phyloP scores from a whole-genome alignment of 2,888 invertebrate species.

The Gymnosoma rotundatum region DNA sequence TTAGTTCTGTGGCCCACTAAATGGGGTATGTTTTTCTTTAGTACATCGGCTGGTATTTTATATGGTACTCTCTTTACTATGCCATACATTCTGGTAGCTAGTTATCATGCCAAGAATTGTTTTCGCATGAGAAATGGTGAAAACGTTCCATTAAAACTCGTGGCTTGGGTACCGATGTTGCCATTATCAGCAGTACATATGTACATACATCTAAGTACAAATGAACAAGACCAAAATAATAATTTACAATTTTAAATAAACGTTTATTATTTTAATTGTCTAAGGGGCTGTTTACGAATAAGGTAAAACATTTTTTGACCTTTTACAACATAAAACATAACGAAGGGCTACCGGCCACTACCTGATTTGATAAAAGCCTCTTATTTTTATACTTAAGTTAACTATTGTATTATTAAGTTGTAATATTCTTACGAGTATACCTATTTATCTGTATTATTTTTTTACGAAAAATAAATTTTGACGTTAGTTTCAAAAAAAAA shows the following conservation, averaged over 20 bases:
- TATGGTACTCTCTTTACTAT: constrained; percentile 82
- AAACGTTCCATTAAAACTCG: constrained; percentile 80
- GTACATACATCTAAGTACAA: not conserved
- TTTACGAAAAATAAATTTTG: not conserved
- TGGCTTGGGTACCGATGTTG: constrained; percentile 82
- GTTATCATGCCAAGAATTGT: constrained; percentile 82
- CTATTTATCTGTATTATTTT: not conserved
- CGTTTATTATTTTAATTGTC: not conserved
- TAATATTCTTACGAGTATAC: not conserved
- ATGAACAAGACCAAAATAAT: constrained; percentile 7
- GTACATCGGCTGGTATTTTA: constrained; percentile 81
- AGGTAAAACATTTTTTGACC: too few relatives aligned
- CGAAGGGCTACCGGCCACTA: too few relatives aligned
- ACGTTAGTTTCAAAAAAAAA: too few relatives aligned
- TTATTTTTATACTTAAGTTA: constrained; percentile 17
- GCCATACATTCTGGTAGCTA: constrained; percentile 81
- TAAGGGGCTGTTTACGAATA: too few relatives aligned
- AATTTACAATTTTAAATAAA: constrained; percentile 9
- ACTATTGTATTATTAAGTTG: constrained; percentile 7
- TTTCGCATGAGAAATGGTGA: constrained; percentile 79
- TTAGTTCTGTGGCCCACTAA: constrained; percentile 81
- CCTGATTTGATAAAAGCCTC: too few relatives aligned
- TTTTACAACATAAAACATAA: too few relatives aligned
- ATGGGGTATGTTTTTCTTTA: constrained; percentile 80
- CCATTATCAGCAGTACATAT: constrained; percentile 80